Conservation (phyloP, 2,888 invertebrate species). For the Ellobium chinense region DNA sequence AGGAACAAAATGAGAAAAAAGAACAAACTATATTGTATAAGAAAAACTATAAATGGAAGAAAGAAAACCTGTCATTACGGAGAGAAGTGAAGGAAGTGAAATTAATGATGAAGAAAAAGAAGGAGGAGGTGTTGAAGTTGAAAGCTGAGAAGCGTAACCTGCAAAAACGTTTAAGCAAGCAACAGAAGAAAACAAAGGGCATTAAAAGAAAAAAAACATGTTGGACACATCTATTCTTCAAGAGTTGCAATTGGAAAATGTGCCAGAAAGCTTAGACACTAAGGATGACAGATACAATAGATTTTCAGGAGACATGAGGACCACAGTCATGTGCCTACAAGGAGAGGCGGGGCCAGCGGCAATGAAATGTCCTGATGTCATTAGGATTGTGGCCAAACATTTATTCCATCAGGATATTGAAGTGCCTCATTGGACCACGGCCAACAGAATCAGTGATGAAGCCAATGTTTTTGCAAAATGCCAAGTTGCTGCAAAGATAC, state of each 20-base stretch:
- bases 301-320: background rate
- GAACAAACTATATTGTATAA: no score
- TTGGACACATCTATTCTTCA: no score
- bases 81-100: background rate
- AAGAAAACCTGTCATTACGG: no score
- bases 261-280: background rate
- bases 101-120: background rate
- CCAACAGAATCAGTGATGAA: background rate
- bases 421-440: background rate
- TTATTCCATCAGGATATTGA: background rate
- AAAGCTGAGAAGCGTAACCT: background rate
- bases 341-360: background rate
- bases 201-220: no score
- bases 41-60: background rate
- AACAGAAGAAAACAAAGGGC: background rate
- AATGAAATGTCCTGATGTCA: background rate
- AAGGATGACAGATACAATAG: background rate
- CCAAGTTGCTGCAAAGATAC: background rate
- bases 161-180: background rate
- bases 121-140: background rate
- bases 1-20: no score
- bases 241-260: background rate
- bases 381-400: background rate
- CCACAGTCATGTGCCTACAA: background rate
- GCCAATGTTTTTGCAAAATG: background rate